Base-by-base conservation (phyloP, 2,888 invertebrate species). In the Maniola hyperantus region DNA sequence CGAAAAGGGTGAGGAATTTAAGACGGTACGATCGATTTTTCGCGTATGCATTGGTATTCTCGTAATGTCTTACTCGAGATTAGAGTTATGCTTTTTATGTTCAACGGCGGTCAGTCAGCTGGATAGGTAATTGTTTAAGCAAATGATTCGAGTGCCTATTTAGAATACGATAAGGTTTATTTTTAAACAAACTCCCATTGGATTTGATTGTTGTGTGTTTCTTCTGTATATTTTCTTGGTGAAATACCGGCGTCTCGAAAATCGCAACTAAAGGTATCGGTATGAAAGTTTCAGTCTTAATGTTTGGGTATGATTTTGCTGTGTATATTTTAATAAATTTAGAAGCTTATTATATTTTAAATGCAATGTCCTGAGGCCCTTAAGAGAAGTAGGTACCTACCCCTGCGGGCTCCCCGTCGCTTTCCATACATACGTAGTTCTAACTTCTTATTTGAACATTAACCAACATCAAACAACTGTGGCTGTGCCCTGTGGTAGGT, bases 1-100 rank as follows among this genome's bases (percentile, higher is more conserved):
- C 87, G 83, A 83, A 92, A 92, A 91, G 92, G 92, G 92, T 92
- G 92, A 91, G 92, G 91, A 92, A 89, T 92, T 92, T 92, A 92
- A 92, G 92, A 92, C 91, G 91, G 84, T 83, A 81, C 90, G 88
- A 92, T 92, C 92, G 91, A 92, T 92, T 91, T 91, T 92, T 88
- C 89, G 89, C 89, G 91, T 82, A 91, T 92, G 91, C 92, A 92
- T 92, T 90, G 92, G 91, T 92, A 92, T 92, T 89, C 91, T 84
- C 82, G 88, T 92, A 91, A 92, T 92, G 92, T 92, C 92, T 92
- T 90, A 91, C 83, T 92, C 78, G 84, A 90, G 90, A 91, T 91
- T 91, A 91, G 85, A 91, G 85, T 89, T 90, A 90, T 89, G 87
- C 77, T 86, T 87, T 83, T 84, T 82, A 75, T 74, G 74, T 69